phyloP scores from a whole-genome alignment of 2,113 vertebrate genomes.

The Hippocampus barbouri region DNA sequence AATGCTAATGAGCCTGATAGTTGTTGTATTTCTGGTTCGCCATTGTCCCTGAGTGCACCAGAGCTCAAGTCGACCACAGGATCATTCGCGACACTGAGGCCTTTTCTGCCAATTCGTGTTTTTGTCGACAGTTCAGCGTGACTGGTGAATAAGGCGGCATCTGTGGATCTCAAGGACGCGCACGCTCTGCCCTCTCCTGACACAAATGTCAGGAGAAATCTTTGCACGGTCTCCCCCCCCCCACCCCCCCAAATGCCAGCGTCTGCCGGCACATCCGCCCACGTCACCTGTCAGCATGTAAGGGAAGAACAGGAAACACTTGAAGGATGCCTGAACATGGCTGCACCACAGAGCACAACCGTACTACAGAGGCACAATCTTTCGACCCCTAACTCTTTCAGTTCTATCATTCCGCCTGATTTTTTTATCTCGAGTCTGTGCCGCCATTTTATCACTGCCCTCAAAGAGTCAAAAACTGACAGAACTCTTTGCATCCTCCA shows the following conservation, averaged over 20 bases:
- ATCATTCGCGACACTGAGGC: neutral
- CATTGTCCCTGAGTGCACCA: too few species aligned
- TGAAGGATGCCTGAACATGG: neutral
- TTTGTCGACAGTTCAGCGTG: neutral
- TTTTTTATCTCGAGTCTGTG: conserved; percentile 16
- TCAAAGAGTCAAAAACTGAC: conserved; percentile 24
- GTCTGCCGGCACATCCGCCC: conserved; percentile 28
- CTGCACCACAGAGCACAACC: neutral
- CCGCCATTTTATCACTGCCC: conserved; percentile 2
- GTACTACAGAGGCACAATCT: too few species aligned
- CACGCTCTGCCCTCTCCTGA: conserved; percentile 1
- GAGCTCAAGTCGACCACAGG: neutral
- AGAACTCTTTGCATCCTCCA: neutral
- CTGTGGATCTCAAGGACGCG: neutral
- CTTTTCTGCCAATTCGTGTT: neutral
- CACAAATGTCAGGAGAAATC: conserved; percentile 63
- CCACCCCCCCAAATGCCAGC: conserved; percentile 59
- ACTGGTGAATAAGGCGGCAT: neutral
- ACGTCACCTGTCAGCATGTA: neutral
- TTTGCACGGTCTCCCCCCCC: conserved; percentile 43
- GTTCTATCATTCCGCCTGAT: neutral
- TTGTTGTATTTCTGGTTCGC: too few species aligned
- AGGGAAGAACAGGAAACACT: neutral
- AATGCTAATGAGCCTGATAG: too few species aligned
- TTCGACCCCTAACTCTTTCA: too few species aligned